Base-by-base conservation (phyloP, 2,797 vertebrate genomes). In the Cetoscarus ocellatus region DNA sequence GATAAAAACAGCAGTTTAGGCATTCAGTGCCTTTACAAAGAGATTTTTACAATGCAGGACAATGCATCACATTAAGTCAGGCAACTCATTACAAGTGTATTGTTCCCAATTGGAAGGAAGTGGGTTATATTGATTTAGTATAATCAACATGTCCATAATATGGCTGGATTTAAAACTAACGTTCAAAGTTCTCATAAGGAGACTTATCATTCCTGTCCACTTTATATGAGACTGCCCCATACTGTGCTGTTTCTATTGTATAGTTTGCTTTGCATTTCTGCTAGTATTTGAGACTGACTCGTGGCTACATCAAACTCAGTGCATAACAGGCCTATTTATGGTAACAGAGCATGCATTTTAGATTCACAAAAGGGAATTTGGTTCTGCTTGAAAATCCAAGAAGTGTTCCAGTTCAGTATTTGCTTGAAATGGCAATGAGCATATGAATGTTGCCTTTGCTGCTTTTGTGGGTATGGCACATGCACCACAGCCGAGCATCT, bases 401-500 rank as follows among this genome's bases (percentile, higher is more conserved):
- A 44, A 10, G 3, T 17, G 9, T 48, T 58, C 9, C 6, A 11
- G 9, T 15, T 18, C 12, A 67, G 39, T 12, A 5, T 50, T 50
- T 50, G 5, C 7, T 27, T 6, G 11, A 19, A 49, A 18, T 17
- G 18, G 18, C 14, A 47, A 47, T 43, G 34, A 60, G 2, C n/a
- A 40, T 4, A 11, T 45, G 27, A 27, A 27, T 27, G 27, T 4
- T 27, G 27, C 27, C 4, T 27, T 27, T 27, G 27, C 27, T 27
- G 27, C 27, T 27, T 27, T 27, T 27, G 4, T 27, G 27, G 27
- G 27, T 4, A 27, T 27, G 4, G 27, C 27, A 2, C 48, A 68
- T 60, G 57, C 64, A 54, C 62, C 55, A 45, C 60, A 53, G 27
- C 27, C 27, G 27, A 48, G 56, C 40, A 62, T 12, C 36, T 61